Evolutionary conservation across 2,888 invertebrate genomes (phyloP).

Genomic region (Eledone cirrhosa): DNA sequence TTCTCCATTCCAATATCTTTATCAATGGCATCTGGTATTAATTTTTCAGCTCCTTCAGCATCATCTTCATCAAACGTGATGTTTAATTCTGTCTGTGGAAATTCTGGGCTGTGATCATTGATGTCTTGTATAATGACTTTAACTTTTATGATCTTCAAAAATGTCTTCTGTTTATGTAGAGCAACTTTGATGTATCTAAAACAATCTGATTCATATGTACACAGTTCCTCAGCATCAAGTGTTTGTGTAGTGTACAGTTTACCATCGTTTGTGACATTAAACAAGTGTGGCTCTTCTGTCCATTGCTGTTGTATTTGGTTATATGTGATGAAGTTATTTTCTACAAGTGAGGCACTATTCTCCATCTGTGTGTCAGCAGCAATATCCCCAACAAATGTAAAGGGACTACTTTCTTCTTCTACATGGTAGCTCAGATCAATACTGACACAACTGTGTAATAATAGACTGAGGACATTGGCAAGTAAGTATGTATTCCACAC

Average conservation of each 20-base stretch:
- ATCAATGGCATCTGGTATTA: background rate
- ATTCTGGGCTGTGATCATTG: conserved; percentile 35
- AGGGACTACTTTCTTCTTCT: conserved; percentile 11
- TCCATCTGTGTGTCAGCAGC: background rate
- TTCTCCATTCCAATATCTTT: background rate
- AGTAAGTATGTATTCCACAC: too few species aligned
- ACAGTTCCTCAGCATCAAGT: background rate
- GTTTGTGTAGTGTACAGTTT: background rate
- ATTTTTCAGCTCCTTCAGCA: conserved; percentile 16
- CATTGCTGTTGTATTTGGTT: background rate
- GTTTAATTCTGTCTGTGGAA: background rate
- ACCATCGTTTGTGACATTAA: background rate
- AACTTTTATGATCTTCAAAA: background rate
- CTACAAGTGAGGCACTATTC: background rate
- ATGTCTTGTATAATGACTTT: conserved; percentile 30
- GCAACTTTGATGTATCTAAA: background rate
- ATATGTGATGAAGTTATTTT: background rate
- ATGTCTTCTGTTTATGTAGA: background rate
- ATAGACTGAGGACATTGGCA: too few species aligned
- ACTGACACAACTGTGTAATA: background rate
- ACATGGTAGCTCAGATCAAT: conserved; percentile 3
- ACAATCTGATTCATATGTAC: background rate
- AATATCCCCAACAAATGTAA: background rate
- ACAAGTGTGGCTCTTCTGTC: background rate
- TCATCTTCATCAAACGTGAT: conserved; percentile 29